Evolutionary conservation across 2,797 vertebrate species (phyloP), one percentile per base, ranked within the genome.

Genomic region (Ficedula albicollis): DNA sequence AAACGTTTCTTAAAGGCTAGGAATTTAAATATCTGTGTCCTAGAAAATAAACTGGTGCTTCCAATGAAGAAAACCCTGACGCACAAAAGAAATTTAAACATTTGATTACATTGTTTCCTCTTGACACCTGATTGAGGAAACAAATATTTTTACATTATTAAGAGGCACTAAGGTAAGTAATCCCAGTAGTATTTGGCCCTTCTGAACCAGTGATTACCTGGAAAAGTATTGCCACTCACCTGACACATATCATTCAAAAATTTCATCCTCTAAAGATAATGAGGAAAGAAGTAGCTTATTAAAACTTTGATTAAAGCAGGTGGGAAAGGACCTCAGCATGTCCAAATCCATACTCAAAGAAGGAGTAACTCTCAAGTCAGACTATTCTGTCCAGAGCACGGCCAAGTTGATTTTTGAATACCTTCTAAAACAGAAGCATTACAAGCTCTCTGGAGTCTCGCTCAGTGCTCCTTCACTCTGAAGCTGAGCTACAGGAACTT

Each of bases 41-140:
- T 63, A 87, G 75, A 87, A 94, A 92, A 93, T 18, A 34, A 2
- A 1, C 38, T 58, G 18, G 20, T 55, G 75, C 46, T 92, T 89
- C 64, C 41, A 89, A 93, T 64, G 90, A 93, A 85, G 78, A 82
- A 92, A 90, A 93, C 5, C 13, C 27, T 46, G 55, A 80, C 89
- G 88, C 39, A 93, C 0, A 60, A 59, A 64, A 79, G 74, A 82
- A 72, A 93, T 93, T 84, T 74, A 51, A 93, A 83, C 88, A 92
- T 66, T 58, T 90, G 86, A 96, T 96, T 95, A 86, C 30, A 63
- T 27, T 94, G 64, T 84, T 92, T 94, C 67, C 80, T 93, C 92
- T 95, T 90, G 30, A 95, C 36, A 17, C 4, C 39, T 79, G 56
- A 92, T 6, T 76, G 41, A 85, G 41, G 83, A 93, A 93, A 95